Percentiles rank a stretch among this genome's conserved stretches.
These are phyloP conservation scores for Carapus acus DNA, from an alignment of 2,797 vertebrate genomes.

Conservation along the genomic window DNA sequence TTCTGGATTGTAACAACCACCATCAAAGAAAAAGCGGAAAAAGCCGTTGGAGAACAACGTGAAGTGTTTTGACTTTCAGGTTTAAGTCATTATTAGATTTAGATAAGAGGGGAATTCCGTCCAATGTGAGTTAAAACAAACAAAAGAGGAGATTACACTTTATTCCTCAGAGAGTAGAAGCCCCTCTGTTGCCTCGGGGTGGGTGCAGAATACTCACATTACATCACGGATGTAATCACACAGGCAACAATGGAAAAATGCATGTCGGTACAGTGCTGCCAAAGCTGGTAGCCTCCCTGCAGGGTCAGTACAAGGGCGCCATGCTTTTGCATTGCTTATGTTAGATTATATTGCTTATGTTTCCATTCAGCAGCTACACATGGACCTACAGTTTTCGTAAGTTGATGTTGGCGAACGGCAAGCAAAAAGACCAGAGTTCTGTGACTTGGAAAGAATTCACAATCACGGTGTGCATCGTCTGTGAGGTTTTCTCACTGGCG, in stretches of 20 bases:
- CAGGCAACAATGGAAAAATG: conserved; percentile 62
- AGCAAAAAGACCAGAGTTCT: too few species aligned
- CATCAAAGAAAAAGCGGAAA: conserved; percentile 54
- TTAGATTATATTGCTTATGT: too few species aligned
- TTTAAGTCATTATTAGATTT: conserved; percentile 75
- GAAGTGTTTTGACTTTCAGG: conserved; percentile 70
- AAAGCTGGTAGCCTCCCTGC: conserved; percentile 27
- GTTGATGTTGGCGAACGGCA: too few species aligned
- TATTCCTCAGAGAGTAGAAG: conserved; percentile 56
- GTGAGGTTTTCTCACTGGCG: too few species aligned
- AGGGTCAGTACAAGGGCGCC: conserved; percentile 50
- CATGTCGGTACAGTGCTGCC: conserved; percentile 51
- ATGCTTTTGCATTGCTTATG: not conserved
- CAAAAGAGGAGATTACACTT: conserved; percentile 58
- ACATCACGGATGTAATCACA: conserved; percentile 62
- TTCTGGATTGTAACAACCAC: conserved; percentile 43
- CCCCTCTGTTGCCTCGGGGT: conserved; percentile 42
- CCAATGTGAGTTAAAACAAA: conserved; percentile 62
- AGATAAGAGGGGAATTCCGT: conserved; percentile 73
- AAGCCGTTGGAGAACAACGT: conserved; percentile 55
- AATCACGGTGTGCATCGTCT: too few species aligned
- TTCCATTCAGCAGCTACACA: too few species aligned
- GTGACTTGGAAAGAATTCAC: too few species aligned
- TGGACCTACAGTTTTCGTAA: too few species aligned
- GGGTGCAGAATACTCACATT: conserved; percentile 44